phyloP scores from a whole-genome alignment of 2,888 invertebrate species.

The Syrista parreyssii region DNA sequence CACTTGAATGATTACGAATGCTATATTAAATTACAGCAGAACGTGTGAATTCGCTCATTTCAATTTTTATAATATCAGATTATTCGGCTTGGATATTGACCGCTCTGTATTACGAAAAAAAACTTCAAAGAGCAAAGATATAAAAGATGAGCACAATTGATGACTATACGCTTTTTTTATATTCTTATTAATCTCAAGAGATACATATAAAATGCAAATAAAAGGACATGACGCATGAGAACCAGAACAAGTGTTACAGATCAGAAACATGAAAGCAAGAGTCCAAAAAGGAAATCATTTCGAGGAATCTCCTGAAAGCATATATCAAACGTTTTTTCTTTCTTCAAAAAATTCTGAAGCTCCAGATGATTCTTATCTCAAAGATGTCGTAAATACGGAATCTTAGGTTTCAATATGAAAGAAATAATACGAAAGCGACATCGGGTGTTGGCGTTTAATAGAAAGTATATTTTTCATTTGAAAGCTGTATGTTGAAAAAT shows the following conservation, averaged over 20 bases:
- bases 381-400: not conserved
- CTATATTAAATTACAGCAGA: not conserved
- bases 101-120: not conserved
- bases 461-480: not conserved
- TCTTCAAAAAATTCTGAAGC: not conserved
- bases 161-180: not conserved
- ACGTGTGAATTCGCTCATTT: not conserved
- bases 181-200: not conserved
- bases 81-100: not conserved
- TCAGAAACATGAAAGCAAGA: not conserved
- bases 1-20: not conserved
- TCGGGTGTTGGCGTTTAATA: not conserved
- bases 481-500: not conserved
- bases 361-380: not conserved
- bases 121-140: not conserved
- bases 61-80: not conserved
- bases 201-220: not conserved
- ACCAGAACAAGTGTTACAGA: not conserved
- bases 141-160: not conserved
- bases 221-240: not conserved
- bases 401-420: not conserved
- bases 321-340: not conserved
- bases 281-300: not conserved
- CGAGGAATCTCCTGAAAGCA: not conserved
- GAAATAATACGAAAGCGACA: not conserved